A percentile compares a stretch with the other conserved stretches of the same genome.
These are phyloP conservation scores for Cryptocephalus moraei DNA, from an alignment of 2,888 invertebrate species.

Conservation along the genomic window DNA sequence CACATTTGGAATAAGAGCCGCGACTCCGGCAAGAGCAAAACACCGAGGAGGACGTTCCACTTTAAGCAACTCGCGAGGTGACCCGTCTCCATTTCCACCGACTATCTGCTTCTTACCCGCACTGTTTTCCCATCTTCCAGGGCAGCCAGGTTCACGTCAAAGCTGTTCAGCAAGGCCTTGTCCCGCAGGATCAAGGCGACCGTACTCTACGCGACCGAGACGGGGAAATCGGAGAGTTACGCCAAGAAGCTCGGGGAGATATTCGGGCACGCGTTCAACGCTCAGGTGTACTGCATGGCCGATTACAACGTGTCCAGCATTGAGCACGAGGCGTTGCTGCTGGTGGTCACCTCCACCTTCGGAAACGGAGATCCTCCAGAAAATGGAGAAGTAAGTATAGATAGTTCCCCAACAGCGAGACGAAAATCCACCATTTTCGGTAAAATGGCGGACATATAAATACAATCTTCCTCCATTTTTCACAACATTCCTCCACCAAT, in stretches of 20 bases:
- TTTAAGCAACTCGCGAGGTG: constrained; percentile 92
- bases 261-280: constrained; percentile 91
- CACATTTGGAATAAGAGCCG: constrained; percentile 86
- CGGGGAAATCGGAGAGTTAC: constrained; percentile 90
- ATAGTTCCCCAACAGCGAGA: constrained; percentile 13
- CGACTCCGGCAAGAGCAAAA: constrained; percentile 55
- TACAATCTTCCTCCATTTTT: too few species aligned
- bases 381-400: constrained; percentile 82
- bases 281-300: constrained; percentile 87
- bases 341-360: constrained; percentile 93
- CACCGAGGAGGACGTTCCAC: constrained; percentile 81
- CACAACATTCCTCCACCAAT: too few species aligned
- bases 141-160: constrained; percentile 94
- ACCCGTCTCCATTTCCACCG: constrained; percentile 5
- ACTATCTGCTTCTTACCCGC: neutral
- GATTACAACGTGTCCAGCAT: constrained; percentile 91
- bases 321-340: constrained; percentile 83
- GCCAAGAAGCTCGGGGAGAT: constrained; percentile 85
- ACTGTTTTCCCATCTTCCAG: constrained; percentile 37
- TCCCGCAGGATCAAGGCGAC: constrained; percentile 94
- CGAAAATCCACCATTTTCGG: too few species aligned
- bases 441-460: too few species aligned
- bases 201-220: constrained; percentile 89
- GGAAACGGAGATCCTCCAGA: constrained; percentile 97
- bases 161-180: constrained; percentile 86